Percentiles rank a stretch among this genome's conserved stretches.
phyloP scores from a whole-genome alignment of 2,113 vertebrate genomes.

The Leiothrix lutea region DNA sequence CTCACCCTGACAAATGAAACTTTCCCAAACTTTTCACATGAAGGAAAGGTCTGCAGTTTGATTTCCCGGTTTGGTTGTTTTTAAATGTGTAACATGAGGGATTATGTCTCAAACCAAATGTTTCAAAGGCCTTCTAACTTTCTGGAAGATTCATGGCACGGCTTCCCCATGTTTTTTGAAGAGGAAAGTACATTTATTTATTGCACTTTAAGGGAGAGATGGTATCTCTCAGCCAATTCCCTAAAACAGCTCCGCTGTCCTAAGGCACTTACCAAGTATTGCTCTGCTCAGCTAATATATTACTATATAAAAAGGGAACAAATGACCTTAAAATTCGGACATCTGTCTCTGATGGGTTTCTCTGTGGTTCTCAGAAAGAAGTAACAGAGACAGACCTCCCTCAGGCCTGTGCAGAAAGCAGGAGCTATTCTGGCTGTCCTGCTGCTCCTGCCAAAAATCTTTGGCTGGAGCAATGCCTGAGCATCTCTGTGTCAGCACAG shows the following conservation, averaged over 20 bases:
- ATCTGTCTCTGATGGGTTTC: constrained; percentile 26
- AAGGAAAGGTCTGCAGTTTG: background rate
- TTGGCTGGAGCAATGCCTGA: background rate
- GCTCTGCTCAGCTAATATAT: constrained; percentile 4
- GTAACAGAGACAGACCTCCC: background rate
- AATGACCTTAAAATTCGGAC: constrained; percentile 37
- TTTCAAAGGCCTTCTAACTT: background rate
- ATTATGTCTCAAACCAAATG: background rate
- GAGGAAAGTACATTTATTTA: constrained; percentile 28
- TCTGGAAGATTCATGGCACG: constrained; percentile 20
- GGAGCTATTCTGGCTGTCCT: background rate
- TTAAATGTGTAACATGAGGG: background rate
- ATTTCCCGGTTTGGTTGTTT: background rate
- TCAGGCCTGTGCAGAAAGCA: background rate
- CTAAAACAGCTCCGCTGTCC: constrained; percentile 5
- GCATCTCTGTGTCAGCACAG: background rate
- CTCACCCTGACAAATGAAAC: background rate
- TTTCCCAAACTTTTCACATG: background rate
- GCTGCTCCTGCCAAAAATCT: background rate
- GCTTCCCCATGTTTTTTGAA: background rate
- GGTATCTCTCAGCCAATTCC: constrained; percentile 17
- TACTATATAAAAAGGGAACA: constrained; percentile 3
- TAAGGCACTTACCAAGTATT: background rate
- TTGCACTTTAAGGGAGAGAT: constrained; percentile 6
- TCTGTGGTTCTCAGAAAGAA: background rate